Evolutionary conservation across 1,140 invertebrate species (phyloP).

Genomic region (Phenacoccus solenopsis): DNA sequence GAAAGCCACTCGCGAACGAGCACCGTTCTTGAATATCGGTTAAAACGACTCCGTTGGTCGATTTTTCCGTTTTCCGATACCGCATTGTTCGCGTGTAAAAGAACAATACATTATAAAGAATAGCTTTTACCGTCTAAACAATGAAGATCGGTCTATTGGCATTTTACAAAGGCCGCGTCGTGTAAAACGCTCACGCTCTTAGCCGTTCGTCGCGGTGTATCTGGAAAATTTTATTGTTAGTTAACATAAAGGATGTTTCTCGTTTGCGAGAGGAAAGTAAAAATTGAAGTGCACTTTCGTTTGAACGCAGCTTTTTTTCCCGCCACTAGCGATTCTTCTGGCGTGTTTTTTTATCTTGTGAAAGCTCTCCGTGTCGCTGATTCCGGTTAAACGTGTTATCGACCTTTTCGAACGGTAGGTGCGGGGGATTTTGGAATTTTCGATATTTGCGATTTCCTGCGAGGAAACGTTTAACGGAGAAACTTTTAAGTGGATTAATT

Average conservation of each 20-base stretch:
- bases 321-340: no score
- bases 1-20: not conserved
- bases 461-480: not conserved
- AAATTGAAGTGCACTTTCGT: not conserved
- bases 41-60: not conserved
- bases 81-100: not conserved
- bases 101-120: not conserved
- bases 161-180: not conserved
- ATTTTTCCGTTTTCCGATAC: not conserved
- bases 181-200: not conserved
- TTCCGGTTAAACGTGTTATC: not conserved
- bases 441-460: not conserved
- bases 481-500: no score
- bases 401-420: not conserved
- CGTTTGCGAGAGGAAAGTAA: not conserved
- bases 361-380: not conserved
- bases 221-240: not conserved
- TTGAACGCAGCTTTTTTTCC: no score
- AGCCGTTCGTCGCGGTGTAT: not conserved
- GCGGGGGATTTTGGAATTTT: not conserved
- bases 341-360: not conserved
- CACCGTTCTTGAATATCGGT: not conserved
- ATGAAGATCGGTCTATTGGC: conserved; percentile 1
- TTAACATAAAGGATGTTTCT: conserved; percentile 2
- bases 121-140: not conserved